Conservation (phyloP, 1,140 invertebrate genomes). For the Atopsyche davidsoni region DNA sequence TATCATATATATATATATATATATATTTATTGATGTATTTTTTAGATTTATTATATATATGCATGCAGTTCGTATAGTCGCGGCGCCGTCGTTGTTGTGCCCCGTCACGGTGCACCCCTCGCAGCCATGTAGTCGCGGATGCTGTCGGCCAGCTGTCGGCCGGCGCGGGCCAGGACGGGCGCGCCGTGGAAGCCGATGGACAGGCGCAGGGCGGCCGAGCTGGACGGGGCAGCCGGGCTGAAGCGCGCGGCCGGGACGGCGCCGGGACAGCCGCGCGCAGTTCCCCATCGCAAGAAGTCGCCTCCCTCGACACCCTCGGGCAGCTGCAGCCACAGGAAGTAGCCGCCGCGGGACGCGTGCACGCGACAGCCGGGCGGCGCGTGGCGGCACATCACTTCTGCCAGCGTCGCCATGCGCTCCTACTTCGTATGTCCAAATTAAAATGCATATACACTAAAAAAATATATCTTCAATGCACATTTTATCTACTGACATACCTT, state of each 20-base stretch:
- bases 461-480: no score
- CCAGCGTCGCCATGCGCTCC: conserved; percentile 43
- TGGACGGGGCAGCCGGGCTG: conserved; percentile 32
- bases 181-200: conserved; percentile 40
- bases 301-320: conserved; percentile 37
- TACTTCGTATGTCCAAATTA: no score
- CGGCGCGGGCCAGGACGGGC: conserved; percentile 33
- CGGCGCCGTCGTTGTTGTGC: no score
- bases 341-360: conserved; percentile 48
- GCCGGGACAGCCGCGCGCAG: conserved; percentile 7
- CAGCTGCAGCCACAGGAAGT: conserved; percentile 54
- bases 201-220: conserved; percentile 36
- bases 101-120: no score
- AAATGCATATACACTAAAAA: no score
- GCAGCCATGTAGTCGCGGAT: no score
- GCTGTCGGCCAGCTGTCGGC: conserved; percentile 29
- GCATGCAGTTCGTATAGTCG: no score
- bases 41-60: background rate
- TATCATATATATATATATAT: no score
- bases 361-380: conserved; percentile 45
- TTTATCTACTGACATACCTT: no score
- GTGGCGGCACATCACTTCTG: conserved; percentile 36
- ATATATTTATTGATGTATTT: background rate
- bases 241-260: conserved; percentile 29
- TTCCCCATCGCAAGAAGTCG: conserved; percentile 24